phyloP scores from a whole-genome alignment of 1,140 invertebrate genomes.

The Hyposmocoma kahamanoa region DNA sequence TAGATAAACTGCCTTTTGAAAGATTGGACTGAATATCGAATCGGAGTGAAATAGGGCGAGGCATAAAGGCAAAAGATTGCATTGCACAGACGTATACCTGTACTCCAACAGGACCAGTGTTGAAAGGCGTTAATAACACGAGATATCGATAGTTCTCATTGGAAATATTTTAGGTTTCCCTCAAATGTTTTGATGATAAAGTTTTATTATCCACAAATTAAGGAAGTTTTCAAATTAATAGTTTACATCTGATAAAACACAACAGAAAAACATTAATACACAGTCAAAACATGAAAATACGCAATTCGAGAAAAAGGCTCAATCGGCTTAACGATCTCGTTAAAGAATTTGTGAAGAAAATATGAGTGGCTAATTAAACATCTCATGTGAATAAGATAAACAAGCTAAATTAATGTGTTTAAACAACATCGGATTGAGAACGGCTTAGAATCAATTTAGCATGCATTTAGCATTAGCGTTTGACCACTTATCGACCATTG shows the following conservation, averaged over 20 bases:
- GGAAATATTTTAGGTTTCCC: no score
- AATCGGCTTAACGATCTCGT: no score
- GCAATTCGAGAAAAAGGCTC: no score
- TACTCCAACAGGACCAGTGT: background rate
- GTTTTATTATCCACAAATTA: no score
- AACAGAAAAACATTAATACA: no score
- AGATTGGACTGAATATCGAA: conserved; percentile 13
- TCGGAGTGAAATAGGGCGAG: conserved; percentile 25
- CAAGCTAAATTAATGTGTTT: conserved; percentile 32
- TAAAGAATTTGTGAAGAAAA: no score
- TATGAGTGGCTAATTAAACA: conserved; percentile 4
- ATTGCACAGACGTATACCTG: conserved; percentile 15
- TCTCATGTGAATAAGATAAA: conserved; percentile 9
- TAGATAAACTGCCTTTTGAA: conserved; percentile 11
- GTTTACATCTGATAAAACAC: no score
- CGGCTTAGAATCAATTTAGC: conserved; percentile 61
- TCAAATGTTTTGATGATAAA: no score
- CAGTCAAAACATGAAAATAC: no score
- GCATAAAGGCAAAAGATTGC: conserved; percentile 37
- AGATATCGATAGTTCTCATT: no score
- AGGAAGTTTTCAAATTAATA: no score
- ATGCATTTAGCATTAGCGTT: no score
- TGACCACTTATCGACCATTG: conserved; percentile 66
- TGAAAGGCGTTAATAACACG: conserved; percentile 5
- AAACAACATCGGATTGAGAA: conserved; percentile 37